These are phyloP conservation scores for Mirza zaza DNA, from an alignment of 2,113 vertebrate species.

Conservation along the genomic window DNA sequence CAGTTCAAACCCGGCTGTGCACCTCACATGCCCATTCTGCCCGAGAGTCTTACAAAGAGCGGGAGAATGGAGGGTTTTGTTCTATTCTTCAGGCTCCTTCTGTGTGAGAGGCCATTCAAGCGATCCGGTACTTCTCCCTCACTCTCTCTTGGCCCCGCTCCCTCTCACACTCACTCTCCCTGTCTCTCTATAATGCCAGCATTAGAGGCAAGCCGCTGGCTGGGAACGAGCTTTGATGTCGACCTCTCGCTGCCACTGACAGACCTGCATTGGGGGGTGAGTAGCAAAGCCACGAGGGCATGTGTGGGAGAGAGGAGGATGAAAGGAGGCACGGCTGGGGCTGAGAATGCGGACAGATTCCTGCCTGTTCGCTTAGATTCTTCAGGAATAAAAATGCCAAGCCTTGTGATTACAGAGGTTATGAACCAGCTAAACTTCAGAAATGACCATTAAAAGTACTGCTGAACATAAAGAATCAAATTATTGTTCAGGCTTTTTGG, in stretches of 20 bases:
- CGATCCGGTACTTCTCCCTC: conserved; percentile 84
- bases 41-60: conserved; percentile 89
- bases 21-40: conserved; percentile 77
- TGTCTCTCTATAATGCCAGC: conserved; percentile 93
- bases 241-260: conserved; percentile 87
- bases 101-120: conserved; percentile 88
- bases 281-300: conserved; percentile 89
- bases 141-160: conserved; percentile 85
- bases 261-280: conserved; percentile 92
- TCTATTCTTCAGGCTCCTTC: conserved; percentile 88
- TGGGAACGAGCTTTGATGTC: conserved; percentile 95
- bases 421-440: conserved; percentile 83
- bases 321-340: conserved; percentile 90
- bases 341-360: conserved; percentile 93
- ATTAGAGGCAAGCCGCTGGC: conserved; percentile 93
- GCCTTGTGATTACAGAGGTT: conserved; percentile 89
- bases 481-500: conserved; percentile 81
- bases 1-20: conserved; percentile 84
- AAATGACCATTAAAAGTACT: conserved; percentile 84
- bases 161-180: conserved; percentile 87
- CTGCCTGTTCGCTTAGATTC: conserved; percentile 89
- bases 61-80: conserved; percentile 95
- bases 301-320: conserved; percentile 95
- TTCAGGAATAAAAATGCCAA: conserved; percentile 87
- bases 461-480: conserved; percentile 82